phyloP scores from a whole-genome alignment of 1,140 invertebrate genomes.

The Leptinotarsa defecta region DNA sequence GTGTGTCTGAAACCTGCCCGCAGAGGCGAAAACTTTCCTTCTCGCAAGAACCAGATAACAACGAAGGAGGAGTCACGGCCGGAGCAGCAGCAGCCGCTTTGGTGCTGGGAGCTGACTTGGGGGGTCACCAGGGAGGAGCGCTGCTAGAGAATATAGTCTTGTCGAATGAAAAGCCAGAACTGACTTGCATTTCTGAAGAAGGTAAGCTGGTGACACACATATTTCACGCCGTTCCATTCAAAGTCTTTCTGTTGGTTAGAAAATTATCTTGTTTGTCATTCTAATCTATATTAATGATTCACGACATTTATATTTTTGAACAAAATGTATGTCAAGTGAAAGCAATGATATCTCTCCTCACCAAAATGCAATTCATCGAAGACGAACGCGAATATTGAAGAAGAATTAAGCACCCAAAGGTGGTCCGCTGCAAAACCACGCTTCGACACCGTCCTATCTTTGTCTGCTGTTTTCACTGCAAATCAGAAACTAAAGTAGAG shows the following conservation, averaged over 20 bases:
- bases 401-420: no score
- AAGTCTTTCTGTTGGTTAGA: neutral
- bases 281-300: no score
- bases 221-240: neutral
- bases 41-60: constrained; percentile 64
- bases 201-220: constrained; percentile 54
- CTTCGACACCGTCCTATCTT: no score
- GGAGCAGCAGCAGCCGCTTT: constrained; percentile 59
- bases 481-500: no score
- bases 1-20: constrained; percentile 63
- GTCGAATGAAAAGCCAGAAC: constrained; percentile 67
- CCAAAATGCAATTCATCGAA: no score
- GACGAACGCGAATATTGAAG: no score
- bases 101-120: constrained; percentile 62
- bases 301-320: no score
- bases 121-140: constrained; percentile 46
- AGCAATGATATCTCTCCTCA: no score
- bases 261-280: no score
- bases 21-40: constrained; percentile 64
- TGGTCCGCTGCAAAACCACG: no score
- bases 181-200: constrained; percentile 87
- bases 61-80: constrained; percentile 57
- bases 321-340: no score
- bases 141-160: constrained; percentile 49
- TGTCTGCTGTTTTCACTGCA: no score